Evolutionary conservation across 2,888 invertebrate genomes (phyloP), one percentile per base, ranked within the genome.

Genomic region (Caenorhabditis angaria): DNA sequence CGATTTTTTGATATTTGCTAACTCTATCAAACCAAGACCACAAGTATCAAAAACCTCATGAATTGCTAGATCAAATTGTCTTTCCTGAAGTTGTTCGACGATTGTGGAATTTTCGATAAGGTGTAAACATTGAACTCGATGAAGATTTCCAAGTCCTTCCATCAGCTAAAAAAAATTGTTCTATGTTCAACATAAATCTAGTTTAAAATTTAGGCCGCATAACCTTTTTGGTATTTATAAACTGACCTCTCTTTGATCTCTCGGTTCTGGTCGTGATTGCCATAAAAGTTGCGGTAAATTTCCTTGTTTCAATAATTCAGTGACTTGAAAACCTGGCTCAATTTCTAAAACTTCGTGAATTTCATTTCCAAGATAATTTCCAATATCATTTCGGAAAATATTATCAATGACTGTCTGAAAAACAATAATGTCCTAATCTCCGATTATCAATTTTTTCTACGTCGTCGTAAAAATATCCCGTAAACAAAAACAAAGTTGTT

Each of bases 41-140:
- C 78, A 78, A 65, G 72, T 58, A 53, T 78, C 78, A 64, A 78
- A 78, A 24, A 78, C 73, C 70, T 78, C 78, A 48, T 78, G 72
- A 24, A 78, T 65, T 3, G 63, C 65, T 27, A 78, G 60, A 51
- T 73, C 70, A 29, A 76, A 78, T 32, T 73, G 47, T 20, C 60
- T 47, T 32, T 59, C 56, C 61, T 61, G 61, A 55, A 75, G 62
- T 64, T 65, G 50, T 24, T 59, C 56, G 55, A 75, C 64, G 27
- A 71, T 54, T 20, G 69, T 65, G 24, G 61, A 51, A 50, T 76
- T 73, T 28, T 61, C 12, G 10, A 78, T 32, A 20, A 74, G 53
- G 53, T 74, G 70, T n/a, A 61, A 22, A 24, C 74, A 74, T 63
- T 74, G 74, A 24, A 69, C 53, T 25, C 63, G 57, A 50, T 74